Conservation (phyloP, 2,888 invertebrate genomes). For the Steinernema hermaphroditum region DNA sequence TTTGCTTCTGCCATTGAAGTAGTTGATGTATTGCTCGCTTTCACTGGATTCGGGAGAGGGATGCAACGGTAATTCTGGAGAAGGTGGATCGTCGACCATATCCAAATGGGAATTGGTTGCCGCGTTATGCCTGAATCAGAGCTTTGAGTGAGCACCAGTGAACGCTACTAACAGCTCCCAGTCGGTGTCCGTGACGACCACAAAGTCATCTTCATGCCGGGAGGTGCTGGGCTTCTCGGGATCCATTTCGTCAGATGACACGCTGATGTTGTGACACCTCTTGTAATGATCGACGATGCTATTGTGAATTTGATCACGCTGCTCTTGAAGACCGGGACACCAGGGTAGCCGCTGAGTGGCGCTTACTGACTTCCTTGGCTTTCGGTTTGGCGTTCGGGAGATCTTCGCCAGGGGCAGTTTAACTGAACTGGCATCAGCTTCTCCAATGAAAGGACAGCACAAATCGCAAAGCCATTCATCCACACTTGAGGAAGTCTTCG, state of each 20-base stretch:
- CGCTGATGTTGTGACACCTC: background rate
- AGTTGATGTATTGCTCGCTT: background rate
- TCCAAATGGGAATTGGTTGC: background rate
- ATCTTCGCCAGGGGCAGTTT: background rate
- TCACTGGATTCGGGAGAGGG: background rate
- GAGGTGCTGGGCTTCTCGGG: constrained; percentile 6
- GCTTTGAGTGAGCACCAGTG: background rate
- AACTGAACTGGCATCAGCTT: background rate
- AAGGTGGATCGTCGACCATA: background rate
- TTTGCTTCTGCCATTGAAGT: constrained; percentile 28
- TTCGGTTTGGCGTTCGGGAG: background rate
- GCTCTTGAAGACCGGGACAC: background rate
- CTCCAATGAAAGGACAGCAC: background rate
- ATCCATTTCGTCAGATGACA: constrained; percentile 4
- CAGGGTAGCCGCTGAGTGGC: background rate
- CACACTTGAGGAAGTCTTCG: background rate
- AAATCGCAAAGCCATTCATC: background rate
- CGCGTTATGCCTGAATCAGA: background rate
- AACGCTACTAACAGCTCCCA: background rate
- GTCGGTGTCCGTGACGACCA: background rate
- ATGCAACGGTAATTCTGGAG: background rate
- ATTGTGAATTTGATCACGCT: constrained; percentile 7
- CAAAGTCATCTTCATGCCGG: background rate
- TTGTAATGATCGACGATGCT: constrained; percentile 4
- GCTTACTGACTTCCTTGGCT: background rate